Evolutionary conservation across 1,140 invertebrate genomes (phyloP).

Genomic region (Trinorchestia longiramus): DNA sequence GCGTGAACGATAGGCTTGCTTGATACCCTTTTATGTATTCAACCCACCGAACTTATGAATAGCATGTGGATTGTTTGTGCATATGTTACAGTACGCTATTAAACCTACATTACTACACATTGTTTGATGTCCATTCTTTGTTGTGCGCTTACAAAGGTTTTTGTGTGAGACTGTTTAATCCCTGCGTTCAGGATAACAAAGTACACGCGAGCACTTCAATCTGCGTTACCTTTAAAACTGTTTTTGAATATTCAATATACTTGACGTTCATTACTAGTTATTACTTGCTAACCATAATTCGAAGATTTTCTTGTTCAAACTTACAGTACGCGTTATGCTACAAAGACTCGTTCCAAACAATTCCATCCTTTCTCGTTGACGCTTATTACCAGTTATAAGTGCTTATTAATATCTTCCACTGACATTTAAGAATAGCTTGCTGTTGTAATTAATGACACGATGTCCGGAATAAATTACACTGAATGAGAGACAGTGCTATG

Average conservation of each 20-base stretch:
- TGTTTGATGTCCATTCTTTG: neutral
- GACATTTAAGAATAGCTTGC: neutral
- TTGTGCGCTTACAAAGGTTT: neutral
- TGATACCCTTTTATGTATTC: too few relatives aligned
- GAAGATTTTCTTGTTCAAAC: neutral
- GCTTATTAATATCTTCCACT: neutral
- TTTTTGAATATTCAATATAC: neutral
- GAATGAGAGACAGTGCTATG: neutral
- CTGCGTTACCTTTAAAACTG: neutral
- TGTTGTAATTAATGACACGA: neutral
- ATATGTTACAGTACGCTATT: neutral
- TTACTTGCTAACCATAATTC: neutral
- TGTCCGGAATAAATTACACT: neutral
- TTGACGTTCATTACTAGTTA: neutral
- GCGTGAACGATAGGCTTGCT: too few relatives aligned
- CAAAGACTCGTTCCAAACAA: neutral
- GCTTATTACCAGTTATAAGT: neutral
- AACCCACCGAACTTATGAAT: neutral
- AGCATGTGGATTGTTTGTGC: neutral
- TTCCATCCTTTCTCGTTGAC: neutral
- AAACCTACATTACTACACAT: neutral
- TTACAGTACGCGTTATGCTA: neutral
- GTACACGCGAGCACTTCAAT: neutral
- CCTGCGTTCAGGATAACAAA: neutral
- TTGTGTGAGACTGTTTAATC: neutral